Evolutionary conservation across 64 coral and sea anemone species (phyloP).

Genomic region (Pocillopora verrucosa): DNA sequence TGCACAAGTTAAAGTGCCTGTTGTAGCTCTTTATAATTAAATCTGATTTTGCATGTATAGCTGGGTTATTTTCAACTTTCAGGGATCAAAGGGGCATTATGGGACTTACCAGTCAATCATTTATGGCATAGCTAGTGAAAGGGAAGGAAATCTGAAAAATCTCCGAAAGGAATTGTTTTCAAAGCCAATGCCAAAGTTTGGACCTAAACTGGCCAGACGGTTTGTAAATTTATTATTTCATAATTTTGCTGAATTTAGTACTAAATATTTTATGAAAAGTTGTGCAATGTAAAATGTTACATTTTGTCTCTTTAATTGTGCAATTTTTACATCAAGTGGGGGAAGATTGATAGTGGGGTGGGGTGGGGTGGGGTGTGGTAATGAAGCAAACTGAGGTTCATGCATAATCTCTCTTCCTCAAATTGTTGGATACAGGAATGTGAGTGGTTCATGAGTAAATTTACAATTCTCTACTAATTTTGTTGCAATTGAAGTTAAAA

Average conservation of each 20-base stretch:
- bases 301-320: no score
- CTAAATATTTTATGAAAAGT: no score
- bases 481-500: no score
- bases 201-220: constrained; percentile 88
- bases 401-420: no score
- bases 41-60: neutral
- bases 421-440: no score
- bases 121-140: constrained; percentile 85
- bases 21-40: neutral
- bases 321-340: no score
- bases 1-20: no score
- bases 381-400: no score
- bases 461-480: no score
- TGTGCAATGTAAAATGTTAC: no score
- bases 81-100: constrained; percentile 85
- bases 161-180: constrained; percentile 78
- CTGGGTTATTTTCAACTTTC: neutral
- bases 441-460: no score
- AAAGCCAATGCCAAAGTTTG: constrained; percentile 92
- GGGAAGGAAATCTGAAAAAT: constrained; percentile 90
- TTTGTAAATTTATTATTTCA: neutral
- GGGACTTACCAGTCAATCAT: constrained; percentile 98
- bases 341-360: neutral
- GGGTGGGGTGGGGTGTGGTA: no score
- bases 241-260: neutral